Evolutionary conservation across 2,113 vertebrate species (phyloP).

Genomic region (Muntiacus reevesi): DNA sequence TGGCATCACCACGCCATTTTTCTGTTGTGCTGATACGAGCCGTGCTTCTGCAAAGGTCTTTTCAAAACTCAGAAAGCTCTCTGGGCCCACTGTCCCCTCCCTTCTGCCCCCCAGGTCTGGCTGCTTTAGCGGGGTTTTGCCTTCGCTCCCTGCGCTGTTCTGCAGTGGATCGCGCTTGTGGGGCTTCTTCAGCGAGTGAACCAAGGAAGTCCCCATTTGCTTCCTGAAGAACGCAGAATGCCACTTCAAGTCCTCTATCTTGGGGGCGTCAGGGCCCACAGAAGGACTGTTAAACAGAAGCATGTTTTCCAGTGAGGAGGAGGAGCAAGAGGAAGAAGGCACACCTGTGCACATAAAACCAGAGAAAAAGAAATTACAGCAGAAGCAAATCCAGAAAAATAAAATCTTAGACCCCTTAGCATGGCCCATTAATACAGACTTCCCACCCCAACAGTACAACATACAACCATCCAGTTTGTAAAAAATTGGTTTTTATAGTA

Average conservation of each 20-base stretch:
- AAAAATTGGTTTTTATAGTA: background rate
- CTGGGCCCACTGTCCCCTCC: conserved; percentile 44
- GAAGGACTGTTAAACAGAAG: conserved; percentile 84
- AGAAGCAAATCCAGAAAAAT: background rate
- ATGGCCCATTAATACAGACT: background rate
- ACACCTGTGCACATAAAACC: conserved; percentile 75
- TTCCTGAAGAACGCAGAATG: conserved; percentile 85
- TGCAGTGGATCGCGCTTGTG: conserved; percentile 74
- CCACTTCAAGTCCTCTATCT: conserved; percentile 84
- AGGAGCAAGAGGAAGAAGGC: conserved; percentile 78
- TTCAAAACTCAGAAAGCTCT: conserved; percentile 72
- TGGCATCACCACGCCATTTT: conserved; percentile 72
- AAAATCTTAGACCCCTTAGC: background rate
- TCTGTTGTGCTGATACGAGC: conserved; percentile 77
- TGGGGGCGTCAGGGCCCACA: conserved; percentile 80
- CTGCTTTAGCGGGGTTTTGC: conserved; percentile 62
- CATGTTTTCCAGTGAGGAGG: conserved; percentile 81
- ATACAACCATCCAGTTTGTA: fast-evolving
- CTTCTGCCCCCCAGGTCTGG: conserved; percentile 38
- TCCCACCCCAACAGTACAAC: background rate
- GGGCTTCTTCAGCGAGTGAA: conserved; percentile 75
- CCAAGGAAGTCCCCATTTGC: conserved; percentile 82
- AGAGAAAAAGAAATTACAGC: background rate
- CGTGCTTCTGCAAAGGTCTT: conserved; percentile 75
- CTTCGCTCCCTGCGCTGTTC: conserved; percentile 7